phyloP scores from a whole-genome alignment of 2,797 vertebrate genomes.

The Paguma larvata region DNA sequence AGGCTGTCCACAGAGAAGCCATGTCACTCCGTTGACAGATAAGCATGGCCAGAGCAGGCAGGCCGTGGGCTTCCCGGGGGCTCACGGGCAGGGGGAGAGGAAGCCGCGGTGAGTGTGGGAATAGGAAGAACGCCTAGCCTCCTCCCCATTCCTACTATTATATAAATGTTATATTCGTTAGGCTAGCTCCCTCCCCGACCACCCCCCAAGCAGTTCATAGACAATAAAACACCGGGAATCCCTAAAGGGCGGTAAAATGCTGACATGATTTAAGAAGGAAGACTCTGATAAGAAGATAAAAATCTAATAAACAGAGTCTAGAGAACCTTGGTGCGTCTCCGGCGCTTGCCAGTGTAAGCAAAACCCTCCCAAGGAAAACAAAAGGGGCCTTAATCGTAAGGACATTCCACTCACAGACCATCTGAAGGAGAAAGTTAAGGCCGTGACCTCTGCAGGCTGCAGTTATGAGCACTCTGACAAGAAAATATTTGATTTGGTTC shows the following conservation, averaged over 20 bases:
- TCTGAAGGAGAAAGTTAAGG: slow-evolving; percentile 91
- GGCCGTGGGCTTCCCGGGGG: neutral
- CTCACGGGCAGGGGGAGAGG: neutral
- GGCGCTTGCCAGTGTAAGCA: slow-evolving; percentile 91
- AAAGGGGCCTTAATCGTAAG: slow-evolving; percentile 89
- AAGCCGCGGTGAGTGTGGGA: slow-evolving; percentile 39
- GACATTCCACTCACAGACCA: slow-evolving; percentile 90
- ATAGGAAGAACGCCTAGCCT: slow-evolving; percentile 60
- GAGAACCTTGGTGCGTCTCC: slow-evolving; percentile 91
- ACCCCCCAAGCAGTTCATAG: slow-evolving; percentile 88
- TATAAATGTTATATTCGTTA: slow-evolving; percentile 87
- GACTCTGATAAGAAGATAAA: slow-evolving; percentile 93
- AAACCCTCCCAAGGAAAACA: slow-evolving; percentile 91
- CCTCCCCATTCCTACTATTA: slow-evolving; percentile 81
- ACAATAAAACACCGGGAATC: slow-evolving; percentile 92
- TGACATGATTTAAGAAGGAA: slow-evolving; percentile 92
- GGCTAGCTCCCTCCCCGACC: slow-evolving; percentile 82
- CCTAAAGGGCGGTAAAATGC: slow-evolving; percentile 91
- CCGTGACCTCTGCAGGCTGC: slow-evolving; percentile 89
- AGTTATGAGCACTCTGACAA: slow-evolving; percentile 91
- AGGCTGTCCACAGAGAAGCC: slow-evolving; percentile 74
- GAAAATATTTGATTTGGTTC: slow-evolving; percentile 93
- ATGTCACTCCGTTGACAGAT: slow-evolving; percentile 72
- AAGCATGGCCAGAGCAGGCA: neutral
- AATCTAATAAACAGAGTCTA: slow-evolving; percentile 93